A percentile compares a stretch with the other conserved stretches of the same genome.
Conservation (phyloP, 2,888 invertebrate genomes). For the Trilocha varians region DNA sequence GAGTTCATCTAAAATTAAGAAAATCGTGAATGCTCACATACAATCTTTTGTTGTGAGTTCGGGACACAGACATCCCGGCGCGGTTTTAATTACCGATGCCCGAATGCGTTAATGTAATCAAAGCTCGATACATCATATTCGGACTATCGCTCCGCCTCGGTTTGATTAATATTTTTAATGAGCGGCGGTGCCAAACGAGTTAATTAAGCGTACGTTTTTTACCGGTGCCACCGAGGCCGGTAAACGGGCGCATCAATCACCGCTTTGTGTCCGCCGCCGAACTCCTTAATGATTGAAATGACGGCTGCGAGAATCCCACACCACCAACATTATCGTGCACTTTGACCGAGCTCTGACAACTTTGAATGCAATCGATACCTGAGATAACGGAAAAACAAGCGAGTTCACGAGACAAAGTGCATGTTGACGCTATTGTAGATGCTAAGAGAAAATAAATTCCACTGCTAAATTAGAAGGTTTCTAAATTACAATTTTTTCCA, state of each 20-base stretch:
- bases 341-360: slow-evolving; percentile 19
- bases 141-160: slow-evolving; percentile 63
- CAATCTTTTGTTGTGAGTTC: slow-evolving; percentile 22
- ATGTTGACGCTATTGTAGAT: too few species aligned
- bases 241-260: slow-evolving; percentile 72
- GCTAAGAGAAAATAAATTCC: too few species aligned
- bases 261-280: slow-evolving; percentile 64
- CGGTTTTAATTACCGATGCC: slow-evolving; percentile 62
- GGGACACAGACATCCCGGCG: slow-evolving; percentile 47
- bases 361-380: neutral
- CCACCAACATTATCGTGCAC: slow-evolving; percentile 22
- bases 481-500: too few species aligned
- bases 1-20: slow-evolving; percentile 27
- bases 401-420: too few species aligned
- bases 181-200: slow-evolving; percentile 73
- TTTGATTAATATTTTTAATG: slow-evolving; percentile 73
- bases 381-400: neutral
- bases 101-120: slow-evolving; percentile 70
- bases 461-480: too few species aligned
- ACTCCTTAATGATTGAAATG: slow-evolving; percentile 68
- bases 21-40: slow-evolving; percentile 9
- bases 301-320: slow-evolving; percentile 22
- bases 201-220: slow-evolving; percentile 70
- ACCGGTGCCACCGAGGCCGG: slow-evolving; percentile 62
- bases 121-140: slow-evolving; percentile 70